Base-by-base conservation (phyloP, 92 coral and sea anemone species). In the Epizoanthus ramosus region DNA sequence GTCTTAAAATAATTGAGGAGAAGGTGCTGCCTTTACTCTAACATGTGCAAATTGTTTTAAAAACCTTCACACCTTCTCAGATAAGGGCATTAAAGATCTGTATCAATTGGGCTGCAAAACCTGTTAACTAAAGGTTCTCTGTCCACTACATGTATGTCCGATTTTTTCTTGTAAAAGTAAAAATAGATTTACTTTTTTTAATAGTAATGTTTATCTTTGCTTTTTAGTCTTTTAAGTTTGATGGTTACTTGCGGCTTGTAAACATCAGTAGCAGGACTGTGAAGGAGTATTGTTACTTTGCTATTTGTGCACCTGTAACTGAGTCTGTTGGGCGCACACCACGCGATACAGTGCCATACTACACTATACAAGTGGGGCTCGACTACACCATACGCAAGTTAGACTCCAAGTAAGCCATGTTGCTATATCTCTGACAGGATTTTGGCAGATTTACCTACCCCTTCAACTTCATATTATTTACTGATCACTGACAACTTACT, bases 271-370 rank as follows among this genome's bases (percentile, higher is more conserved):
- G 64, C 86, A 90, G 86, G 3, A 91, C 81, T 25, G 79, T 33
- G 75, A 89, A 75, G 17, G 89, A 91, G 85, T 84, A 86, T 77
- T 94, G 94, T n/a, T 91, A 86, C 75, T 93, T 93, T 87, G 95
- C 98, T 2, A 91, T 91, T 19, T 89, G 93, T 33, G 74, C 94
- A 13, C 95, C 95, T 57, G 87, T 88, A 35, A 84, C 76, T 50
- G 83, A 79, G 22, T 74, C 87, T 47, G 80, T 89, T 24, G 72
- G 81, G 57, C 71, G 88, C 31, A 71, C 98, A 22, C 92, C 92
- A 13, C 74, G 80, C 53, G 94, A 89, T 68, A 52, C 84, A 53
- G 83, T 85, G 18, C 89, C 85, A 22, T 52, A 79, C 72, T 93
- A 93, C 82, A 89, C 85, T 33, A 88, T 94, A 41, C 91, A 91